phyloP scores from a whole-genome alignment of 2,797 vertebrate species.

The Cetoscarus ocellatus region DNA sequence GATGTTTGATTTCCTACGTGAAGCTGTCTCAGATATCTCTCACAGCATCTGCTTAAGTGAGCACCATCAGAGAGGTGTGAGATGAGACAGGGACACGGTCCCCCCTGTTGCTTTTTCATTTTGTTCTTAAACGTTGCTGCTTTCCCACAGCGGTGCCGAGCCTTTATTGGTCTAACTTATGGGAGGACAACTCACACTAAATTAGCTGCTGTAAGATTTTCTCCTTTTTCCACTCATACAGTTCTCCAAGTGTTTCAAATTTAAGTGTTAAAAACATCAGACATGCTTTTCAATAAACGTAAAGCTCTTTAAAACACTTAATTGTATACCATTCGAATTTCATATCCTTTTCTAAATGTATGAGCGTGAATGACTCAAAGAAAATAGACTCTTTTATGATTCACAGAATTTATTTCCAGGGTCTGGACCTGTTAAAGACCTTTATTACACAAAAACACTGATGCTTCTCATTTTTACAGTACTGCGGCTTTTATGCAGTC shows the following conservation, averaged over 20 bases:
- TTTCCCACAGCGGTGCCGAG: conserved; percentile 1
- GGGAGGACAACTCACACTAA: conserved; percentile 14
- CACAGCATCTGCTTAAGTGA: conserved; percentile 4
- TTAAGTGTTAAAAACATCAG: not conserved
- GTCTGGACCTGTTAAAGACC: too few species aligned
- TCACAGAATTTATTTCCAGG: too few species aligned
- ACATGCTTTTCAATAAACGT: not conserved
- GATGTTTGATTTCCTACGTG: conserved; percentile 3
- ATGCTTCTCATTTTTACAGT: too few species aligned
- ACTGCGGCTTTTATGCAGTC: not conserved
- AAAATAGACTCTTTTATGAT: too few species aligned
- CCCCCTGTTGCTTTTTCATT: conserved; percentile 13
- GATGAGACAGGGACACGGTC: conserved; percentile 2
- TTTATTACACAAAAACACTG: too few species aligned
- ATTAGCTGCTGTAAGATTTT: not conserved
- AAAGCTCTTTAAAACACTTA: too few species aligned
- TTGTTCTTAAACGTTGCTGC: not conserved
- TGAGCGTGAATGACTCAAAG: too few species aligned
- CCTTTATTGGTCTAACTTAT: conserved; percentile 23
- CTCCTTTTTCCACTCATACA: not conserved
- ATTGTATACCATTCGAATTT: too few species aligned
- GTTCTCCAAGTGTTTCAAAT: not conserved
- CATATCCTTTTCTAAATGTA: too few species aligned
- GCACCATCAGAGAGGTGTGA: conserved; percentile 19
- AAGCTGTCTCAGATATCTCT: not conserved